Base-by-base conservation (phyloP, 92 coral and sea anemone species). In the Epizoanthus ramosus region DNA sequence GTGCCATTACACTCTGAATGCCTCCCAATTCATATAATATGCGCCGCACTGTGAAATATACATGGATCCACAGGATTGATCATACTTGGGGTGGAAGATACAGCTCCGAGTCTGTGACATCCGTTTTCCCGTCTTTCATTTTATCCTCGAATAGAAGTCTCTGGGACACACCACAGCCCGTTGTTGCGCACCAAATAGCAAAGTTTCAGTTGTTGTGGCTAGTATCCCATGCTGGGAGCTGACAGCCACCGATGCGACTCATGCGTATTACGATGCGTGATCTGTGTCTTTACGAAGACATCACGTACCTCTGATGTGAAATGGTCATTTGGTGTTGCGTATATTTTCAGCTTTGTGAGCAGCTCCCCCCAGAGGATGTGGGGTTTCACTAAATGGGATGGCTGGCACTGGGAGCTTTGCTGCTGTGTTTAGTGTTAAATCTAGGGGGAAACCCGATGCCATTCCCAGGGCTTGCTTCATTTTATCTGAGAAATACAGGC, bases 161-260 rank as follows among this genome's bases (percentile, higher is more conserved):
- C 7, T 63, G 25, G 0, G 84, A 75, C 12, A 86, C 52, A 3
- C 93, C 90, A 47, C 88, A 83, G 6, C 88, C 88, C 3, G 60
- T 23, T 4, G 90, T 86, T 0, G 90, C 84, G 25, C 88, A 87
- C 84, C 84, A 87, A 15, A 83, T 28, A 0, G 90, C 90, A 50
- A 90, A 87, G 43, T 83, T 83, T 65, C 1, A 90, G 86, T 56
- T 72, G 86, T 73, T 90, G 93, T 13, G 90, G 84, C 88, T 88
- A 90, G 67, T 83, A 90, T 0, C n/a, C 56, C 70, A 66, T 73
- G 73, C 71, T 39, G 1, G 93, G 90, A 24, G 72, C 86, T 5
- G 56, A n/a, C 1, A 90, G 88, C 88, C 90, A 83, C 5, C 33
- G 15, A 12, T 69, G 64, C 3, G 88, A 22, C 57, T 86, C 90